These are phyloP conservation scores for Ophiothrix spiculata DNA, from an alignment of 35 echinoderm and acorn worm genomes.

Conservation along the genomic window DNA sequence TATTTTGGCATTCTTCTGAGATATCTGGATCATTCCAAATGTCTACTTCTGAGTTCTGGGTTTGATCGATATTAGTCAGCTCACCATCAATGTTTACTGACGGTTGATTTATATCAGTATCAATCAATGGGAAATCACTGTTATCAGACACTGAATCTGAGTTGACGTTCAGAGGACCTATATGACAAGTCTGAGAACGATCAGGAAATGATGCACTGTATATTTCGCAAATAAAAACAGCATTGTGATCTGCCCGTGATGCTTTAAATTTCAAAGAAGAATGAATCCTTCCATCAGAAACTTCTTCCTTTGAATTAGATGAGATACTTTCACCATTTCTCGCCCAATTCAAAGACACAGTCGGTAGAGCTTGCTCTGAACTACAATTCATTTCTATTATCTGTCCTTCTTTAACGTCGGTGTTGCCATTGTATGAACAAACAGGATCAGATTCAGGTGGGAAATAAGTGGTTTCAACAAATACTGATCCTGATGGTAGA, in stretches of 20 bases:
- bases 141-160: neutral
- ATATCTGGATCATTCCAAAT: neutral
- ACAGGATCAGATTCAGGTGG: neutral
- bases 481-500: neutral
- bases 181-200: neutral
- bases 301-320: neutral
- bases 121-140: neutral
- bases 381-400: neutral
- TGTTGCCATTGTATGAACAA: neutral
- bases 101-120: neutral
- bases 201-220: neutral
- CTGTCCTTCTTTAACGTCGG: neutral
- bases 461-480: neutral
- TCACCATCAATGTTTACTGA: neutral
- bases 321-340: neutral
- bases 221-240: neutral
- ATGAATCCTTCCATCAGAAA: neutral
- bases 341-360: neutral
- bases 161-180: neutral
- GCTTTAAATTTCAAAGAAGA: neutral
- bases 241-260: neutral
- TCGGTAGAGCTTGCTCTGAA: neutral
- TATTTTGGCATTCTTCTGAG: neutral
- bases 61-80: neutral
- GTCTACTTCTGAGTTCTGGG: neutral